Base-by-base conservation (phyloP, 1,140 invertebrate genomes). In the Bicyclus anynana region DNA sequence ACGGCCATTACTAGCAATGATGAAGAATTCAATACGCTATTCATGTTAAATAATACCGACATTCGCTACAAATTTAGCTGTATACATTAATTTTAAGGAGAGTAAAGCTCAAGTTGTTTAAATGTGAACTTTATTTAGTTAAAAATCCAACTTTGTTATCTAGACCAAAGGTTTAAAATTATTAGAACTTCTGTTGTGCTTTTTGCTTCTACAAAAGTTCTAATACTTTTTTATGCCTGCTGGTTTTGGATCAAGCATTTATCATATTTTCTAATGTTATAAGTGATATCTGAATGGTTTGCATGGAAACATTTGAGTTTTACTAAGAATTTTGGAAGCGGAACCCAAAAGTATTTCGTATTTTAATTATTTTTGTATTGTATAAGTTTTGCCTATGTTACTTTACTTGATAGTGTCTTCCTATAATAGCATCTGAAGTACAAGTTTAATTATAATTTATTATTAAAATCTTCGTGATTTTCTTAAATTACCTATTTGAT, bases 1-100 rank as follows among this genome's bases (percentile, higher is more conserved):
- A 81, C 55, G 72, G 58, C 10, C 59, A 62, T n/a, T 40, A 62
- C 6, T 51, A 51, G 38, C 21, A 51, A 4, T 16, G 6, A 40
- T 40, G 37, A 16, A 7, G 6, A 7, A 33, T 33, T 12, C 7
- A 10, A 33, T 12, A 12, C 29, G n/a, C 5, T 33, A n/a, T 12
- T 12, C 29, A 12, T 12, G 29, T 33, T 33, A 12, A 4, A 33
- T n/a, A 33, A 46, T n/a, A 20, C 20, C n/a, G n/a, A n/a, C n/a
- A n/a, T n/a, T 42, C 50, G 35, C 35, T 40, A 52, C 16, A 7
- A 21, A 13, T 35, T 9, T 51, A 40, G 37, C 29, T 35, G 17
- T 50, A 27, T 35, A 35, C 29, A 38, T 40, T 40, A 52, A 20
- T 20, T 12, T 10, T 33, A 6, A 33, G 12, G 4, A 6, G 29